Conservation (phyloP, 2,888 invertebrate species). For the Hemithea aestivaria region DNA sequence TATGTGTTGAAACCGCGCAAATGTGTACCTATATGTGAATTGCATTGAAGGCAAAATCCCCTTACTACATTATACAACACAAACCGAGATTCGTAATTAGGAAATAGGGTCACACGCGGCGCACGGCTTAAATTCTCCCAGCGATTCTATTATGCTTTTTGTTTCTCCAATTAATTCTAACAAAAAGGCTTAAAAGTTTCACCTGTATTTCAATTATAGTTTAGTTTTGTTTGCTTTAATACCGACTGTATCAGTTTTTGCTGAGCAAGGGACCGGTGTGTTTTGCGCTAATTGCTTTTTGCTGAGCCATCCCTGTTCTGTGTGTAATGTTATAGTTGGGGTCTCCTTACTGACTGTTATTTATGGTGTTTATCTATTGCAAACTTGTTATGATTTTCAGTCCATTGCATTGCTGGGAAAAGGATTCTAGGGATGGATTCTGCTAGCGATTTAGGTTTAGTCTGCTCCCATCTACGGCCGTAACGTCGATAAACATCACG, state of each 20-base stretch:
- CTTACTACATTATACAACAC: no score
- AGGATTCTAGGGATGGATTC: no score
- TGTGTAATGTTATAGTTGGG: constrained; percentile 12
- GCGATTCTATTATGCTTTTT: constrained; percentile 26
- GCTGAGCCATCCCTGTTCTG: constrained; percentile 17
- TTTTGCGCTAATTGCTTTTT: constrained; percentile 24
- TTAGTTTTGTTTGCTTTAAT: constrained; percentile 29
- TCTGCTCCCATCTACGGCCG: no score
- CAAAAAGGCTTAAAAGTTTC: constrained; percentile 33
- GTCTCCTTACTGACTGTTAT: constrained; percentile 6
- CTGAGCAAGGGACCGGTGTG: constrained; percentile 23
- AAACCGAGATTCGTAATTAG: constrained; percentile 11
- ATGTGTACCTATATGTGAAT: no score
- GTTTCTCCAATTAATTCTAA: constrained; percentile 28
- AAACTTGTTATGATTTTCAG: no score
- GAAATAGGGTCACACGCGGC: constrained; percentile 13
- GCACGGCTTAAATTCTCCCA: constrained; percentile 28
- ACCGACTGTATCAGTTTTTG: constrained; percentile 23
- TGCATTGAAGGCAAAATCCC: no score
- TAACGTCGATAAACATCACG: no score
- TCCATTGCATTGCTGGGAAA: no score
- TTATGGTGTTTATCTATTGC: constrained; percentile 13
- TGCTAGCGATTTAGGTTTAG: no score
- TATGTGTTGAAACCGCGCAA: no score
- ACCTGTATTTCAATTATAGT: constrained; percentile 54